These are phyloP conservation scores for Astur gentilis DNA, from an alignment of 2,113 vertebrate genomes.

Conservation along the genomic window DNA sequence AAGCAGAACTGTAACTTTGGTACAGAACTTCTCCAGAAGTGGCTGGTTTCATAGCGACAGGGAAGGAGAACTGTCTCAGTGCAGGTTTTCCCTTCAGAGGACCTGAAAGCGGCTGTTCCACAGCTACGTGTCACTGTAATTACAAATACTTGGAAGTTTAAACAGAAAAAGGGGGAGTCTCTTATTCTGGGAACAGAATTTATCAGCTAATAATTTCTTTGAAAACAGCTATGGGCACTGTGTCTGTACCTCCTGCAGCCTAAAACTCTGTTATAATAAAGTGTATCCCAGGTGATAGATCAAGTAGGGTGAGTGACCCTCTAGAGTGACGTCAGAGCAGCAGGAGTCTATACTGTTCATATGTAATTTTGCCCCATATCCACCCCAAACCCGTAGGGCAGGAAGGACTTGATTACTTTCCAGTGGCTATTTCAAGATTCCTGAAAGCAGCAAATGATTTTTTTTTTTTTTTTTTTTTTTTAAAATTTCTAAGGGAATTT, in stretches of 20 bases:
- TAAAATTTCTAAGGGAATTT: not conserved
- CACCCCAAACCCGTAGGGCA: not conserved
- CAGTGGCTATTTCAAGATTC: not conserved
- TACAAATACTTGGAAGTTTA: not conserved
- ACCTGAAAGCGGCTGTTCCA: not conserved
- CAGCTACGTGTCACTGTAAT: not conserved
- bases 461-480: not conserved
- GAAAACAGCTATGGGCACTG: not conserved
- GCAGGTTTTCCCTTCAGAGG: not conserved
- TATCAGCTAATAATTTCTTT: not conserved
- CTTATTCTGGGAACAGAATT: too few relatives aligned
- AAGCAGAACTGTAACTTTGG: constrained; percentile 37
- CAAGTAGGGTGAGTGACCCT: not conserved
- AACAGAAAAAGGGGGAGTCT: not conserved
- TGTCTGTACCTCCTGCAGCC: not conserved
- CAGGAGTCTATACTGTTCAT: not conserved
- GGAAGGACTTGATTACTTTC: not conserved
- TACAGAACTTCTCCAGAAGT: not conserved
- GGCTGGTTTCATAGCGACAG: not conserved
- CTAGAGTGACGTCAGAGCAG: not conserved
- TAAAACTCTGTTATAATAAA: not conserved
- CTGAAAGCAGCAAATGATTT: not conserved
- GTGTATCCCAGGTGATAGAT: not conserved
- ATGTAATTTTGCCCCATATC: not conserved
- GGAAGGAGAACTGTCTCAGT: constrained; percentile 14